Percentiles rank a stretch among this genome's conserved stretches.
Conservation (phyloP, 2,797 vertebrate species). For the Lerista edwardsae region DNA sequence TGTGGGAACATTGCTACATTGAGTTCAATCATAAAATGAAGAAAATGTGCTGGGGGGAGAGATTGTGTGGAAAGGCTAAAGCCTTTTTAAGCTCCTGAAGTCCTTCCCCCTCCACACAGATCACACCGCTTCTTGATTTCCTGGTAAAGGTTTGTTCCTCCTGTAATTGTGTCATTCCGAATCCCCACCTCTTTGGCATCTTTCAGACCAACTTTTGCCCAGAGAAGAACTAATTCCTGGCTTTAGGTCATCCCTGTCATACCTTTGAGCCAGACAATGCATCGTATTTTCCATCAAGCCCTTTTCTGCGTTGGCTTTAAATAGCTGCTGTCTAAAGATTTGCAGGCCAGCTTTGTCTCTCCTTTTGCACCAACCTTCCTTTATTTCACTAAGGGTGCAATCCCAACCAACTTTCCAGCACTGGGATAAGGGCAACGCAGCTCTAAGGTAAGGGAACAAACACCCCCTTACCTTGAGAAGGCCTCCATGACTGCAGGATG, state of each 20-base stretch:
- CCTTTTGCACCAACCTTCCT: constrained; percentile 35
- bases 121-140: neutral
- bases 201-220: constrained; percentile 45
- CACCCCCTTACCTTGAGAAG: too few species aligned
- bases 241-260: constrained; percentile 48
- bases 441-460: too few species aligned
- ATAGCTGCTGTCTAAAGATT: constrained; percentile 19
- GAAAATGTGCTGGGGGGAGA: neutral
- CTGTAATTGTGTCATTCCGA: constrained; percentile 11
- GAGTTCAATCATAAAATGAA: neutral
- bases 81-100: neutral
- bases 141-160: constrained; percentile 16
- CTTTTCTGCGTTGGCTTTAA: constrained; percentile 39
- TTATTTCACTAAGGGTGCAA: constrained; percentile 12
- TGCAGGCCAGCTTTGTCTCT: constrained; percentile 25
- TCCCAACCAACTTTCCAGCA: too few species aligned
- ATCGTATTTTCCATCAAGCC: constrained; percentile 48
- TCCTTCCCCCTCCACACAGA: neutral
- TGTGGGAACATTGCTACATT: too few species aligned
- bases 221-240: constrained; percentile 40
- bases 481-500: too few species aligned
- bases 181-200: constrained; percentile 27
- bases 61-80: neutral
- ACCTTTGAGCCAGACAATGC: constrained; percentile 51
- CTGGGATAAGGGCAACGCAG: too few species aligned